Evolutionary conservation across 1,140 invertebrate species (phyloP).

Genomic region (Drosophila oshimai): DNA sequence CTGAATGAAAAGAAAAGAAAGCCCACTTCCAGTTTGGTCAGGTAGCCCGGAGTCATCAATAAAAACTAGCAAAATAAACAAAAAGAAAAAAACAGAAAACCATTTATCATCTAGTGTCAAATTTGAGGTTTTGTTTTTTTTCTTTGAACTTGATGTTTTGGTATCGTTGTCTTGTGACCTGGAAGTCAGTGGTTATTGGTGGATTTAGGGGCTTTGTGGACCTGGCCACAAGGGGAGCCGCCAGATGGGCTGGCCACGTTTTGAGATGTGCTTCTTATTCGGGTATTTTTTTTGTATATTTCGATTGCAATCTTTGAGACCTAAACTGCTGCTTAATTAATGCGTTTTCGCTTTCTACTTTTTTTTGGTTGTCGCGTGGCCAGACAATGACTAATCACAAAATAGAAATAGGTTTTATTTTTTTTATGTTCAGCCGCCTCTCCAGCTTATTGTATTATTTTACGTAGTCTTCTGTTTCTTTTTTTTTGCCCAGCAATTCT

Average conservation of each 20-base stretch:
- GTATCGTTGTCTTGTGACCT: constrained; percentile 16
- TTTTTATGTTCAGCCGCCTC: constrained; percentile 17
- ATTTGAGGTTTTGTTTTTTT: constrained; percentile 12
- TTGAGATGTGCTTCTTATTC: constrained; percentile 31
- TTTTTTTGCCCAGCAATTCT: constrained; percentile 28
- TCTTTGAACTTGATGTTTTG: not conserved
- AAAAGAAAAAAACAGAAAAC: not conserved
- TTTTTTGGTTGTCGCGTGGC: constrained; percentile 60
- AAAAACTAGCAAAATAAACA: not conserved
- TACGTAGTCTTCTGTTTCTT: constrained; percentile 3
- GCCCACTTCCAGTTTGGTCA: constrained; percentile 9
- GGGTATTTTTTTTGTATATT: constrained; percentile 9
- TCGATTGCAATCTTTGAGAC: constrained; percentile 48
- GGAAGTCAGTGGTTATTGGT: constrained; percentile 32
- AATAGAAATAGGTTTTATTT: constrained; percentile 27
- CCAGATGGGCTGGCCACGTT: constrained; percentile 60
- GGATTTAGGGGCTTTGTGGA: not conserved
- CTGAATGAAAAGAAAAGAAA: not conserved
- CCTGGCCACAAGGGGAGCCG: constrained; percentile 22
- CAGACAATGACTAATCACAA: constrained; percentile 73
- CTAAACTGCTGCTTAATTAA: constrained; percentile 64
- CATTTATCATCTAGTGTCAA: constrained; percentile 40
- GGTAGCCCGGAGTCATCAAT: not conserved
- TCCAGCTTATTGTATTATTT: constrained; percentile 8
- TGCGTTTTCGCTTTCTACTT: constrained; percentile 66